A percentile compares a stretch with the other conserved stretches of the same genome.
phyloP scores from a whole-genome alignment of 2,797 vertebrate species.

The Anguilla marmorata region DNA sequence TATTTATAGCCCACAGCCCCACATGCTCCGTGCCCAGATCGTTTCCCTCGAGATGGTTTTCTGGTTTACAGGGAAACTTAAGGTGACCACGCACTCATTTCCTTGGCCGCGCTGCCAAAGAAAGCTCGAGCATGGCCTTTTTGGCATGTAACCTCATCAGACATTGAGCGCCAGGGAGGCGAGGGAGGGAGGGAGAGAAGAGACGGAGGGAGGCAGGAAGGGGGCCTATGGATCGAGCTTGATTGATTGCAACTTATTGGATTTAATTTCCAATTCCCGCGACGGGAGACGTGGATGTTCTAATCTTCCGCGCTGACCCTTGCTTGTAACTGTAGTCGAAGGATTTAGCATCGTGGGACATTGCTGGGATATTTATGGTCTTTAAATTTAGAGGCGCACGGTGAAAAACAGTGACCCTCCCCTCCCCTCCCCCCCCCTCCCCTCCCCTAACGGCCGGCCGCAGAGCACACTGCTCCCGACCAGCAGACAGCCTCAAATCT shows the following conservation, averaged over 20 bases:
- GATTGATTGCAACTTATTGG: not conserved
- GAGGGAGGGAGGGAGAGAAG: not conserved
- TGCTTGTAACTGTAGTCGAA: constrained; percentile 35
- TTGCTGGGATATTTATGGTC: constrained; percentile 44
- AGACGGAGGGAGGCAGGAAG: not conserved
- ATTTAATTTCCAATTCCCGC: constrained; percentile 23
- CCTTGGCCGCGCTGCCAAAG: not conserved
- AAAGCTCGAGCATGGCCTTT: not conserved
- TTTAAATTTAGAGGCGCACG: constrained; percentile 51
- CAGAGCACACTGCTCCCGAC: constrained; percentile 33
- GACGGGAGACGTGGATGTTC: constrained; percentile 22
- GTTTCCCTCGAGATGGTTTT: constrained; percentile 32
- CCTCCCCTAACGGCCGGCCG: not conserved
- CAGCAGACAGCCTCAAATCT: constrained; percentile 41
- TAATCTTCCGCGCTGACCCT: constrained; percentile 35
- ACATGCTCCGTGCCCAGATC: constrained; percentile 34
- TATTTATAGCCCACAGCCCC: constrained; percentile 50
- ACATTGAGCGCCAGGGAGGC: not conserved
- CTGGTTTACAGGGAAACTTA: constrained; percentile 40
- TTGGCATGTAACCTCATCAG: not conserved
- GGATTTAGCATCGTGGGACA: constrained; percentile 34
- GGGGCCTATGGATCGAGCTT: not conserved
- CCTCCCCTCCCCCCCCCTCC: not conserved
- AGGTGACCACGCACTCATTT: constrained; percentile 26
- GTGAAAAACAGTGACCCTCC: constrained; percentile 25